Percentiles rank a stretch among this genome's conserved stretches.
phyloP scores from a whole-genome alignment of 1,140 invertebrate species.

The Galendromus occidentalis region DNA sequence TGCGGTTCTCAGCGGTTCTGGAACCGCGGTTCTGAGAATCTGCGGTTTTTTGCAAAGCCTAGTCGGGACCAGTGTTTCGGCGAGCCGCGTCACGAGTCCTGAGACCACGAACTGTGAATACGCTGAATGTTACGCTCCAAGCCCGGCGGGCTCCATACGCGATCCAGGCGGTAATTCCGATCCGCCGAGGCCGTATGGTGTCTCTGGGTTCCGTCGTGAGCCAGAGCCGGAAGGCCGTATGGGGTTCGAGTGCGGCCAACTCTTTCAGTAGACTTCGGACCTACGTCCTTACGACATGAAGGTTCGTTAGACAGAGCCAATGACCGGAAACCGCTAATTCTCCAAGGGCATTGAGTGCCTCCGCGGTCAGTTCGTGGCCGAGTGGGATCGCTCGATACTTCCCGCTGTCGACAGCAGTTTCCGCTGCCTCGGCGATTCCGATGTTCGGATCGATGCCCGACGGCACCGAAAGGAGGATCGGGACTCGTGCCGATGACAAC shows the following conservation, averaged over 20 bases:
- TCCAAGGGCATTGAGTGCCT: constrained; percentile 36
- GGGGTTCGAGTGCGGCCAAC: constrained; percentile 34
- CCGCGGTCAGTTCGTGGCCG: constrained; percentile 48
- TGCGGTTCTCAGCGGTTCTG: too few relatives aligned
- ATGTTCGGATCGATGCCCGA: constrained; percentile 60
- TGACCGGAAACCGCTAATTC: constrained; percentile 36
- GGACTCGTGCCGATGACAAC: constrained; percentile 39
- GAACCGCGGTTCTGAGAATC: too few relatives aligned
- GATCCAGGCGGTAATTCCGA: constrained; percentile 13
- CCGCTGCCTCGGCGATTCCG: constrained; percentile 45
- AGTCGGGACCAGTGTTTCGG: constrained; percentile 36
- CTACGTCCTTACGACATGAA: constrained; percentile 63
- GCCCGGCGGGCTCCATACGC: constrained; percentile 38
- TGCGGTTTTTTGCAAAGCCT: too few relatives aligned
- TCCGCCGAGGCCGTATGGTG: neutral
- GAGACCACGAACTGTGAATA: constrained; percentile 37
- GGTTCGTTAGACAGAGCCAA: constrained; percentile 67
- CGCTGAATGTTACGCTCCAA: constrained; percentile 41
- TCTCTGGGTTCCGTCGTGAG: constrained; percentile 42
- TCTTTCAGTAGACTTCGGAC: constrained; percentile 47
- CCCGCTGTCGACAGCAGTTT: constrained; percentile 32
- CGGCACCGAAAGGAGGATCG: constrained; percentile 50
- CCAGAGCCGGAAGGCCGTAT: constrained; percentile 50
- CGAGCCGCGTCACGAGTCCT: constrained; percentile 43
- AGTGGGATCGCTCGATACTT: constrained; percentile 46